Conservation (phyloP, 23 tunicate species). For the Aplidium turbinatum region DNA sequence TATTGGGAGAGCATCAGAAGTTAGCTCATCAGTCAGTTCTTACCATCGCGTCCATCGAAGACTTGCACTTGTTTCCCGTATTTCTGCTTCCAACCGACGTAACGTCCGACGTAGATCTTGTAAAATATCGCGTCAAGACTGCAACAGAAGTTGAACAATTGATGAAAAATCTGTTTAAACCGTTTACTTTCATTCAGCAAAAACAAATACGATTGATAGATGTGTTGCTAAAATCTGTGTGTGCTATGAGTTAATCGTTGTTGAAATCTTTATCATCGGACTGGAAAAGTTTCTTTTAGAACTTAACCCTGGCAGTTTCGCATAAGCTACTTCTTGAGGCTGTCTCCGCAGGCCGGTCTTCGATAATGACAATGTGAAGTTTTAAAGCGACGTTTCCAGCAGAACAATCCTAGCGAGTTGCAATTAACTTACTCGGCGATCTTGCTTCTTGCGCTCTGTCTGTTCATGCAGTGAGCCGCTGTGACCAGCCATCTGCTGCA, state of each 20-base stretch:
- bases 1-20: too few species aligned
- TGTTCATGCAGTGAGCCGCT: conserved; percentile 86
- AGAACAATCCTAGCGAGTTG: too few species aligned
- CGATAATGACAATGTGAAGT: background rate
- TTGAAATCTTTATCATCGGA: too few species aligned
- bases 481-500: conserved; percentile 85
- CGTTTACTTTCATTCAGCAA: too few species aligned
- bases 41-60: conserved; percentile 73
- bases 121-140: conserved; percentile 76
- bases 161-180: too few species aligned
- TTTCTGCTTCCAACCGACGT: conserved; percentile 40
- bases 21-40: background rate
- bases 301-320: too few species aligned
- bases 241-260: too few species aligned
- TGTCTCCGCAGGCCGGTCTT: too few species aligned
- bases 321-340: too few species aligned
- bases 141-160: conserved; percentile 6
- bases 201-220: too few species aligned
- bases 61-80: conserved; percentile 81
- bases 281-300: too few species aligned
- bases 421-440: conserved; percentile 88
- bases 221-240: too few species aligned
- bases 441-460: conserved; percentile 27
- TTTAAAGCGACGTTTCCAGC: background rate
- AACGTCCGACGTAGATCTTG: conserved; percentile 76